Conservation (phyloP, 2,113 vertebrate species). For the Microtus montanus region DNA sequence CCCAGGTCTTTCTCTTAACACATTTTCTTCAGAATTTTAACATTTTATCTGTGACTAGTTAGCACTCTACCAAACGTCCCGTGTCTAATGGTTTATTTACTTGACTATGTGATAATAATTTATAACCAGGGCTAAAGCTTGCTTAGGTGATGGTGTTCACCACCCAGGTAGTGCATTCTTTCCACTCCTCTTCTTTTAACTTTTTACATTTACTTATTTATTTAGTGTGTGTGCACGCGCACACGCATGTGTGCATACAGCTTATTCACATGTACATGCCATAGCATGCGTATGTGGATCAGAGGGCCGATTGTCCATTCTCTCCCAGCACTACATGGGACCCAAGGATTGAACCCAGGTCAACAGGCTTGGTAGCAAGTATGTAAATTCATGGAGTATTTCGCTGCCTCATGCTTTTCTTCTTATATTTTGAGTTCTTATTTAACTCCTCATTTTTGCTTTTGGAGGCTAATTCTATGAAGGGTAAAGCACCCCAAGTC, state of each 20-base stretch:
- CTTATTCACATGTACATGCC: background rate
- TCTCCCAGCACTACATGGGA: background rate
- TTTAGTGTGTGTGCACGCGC: background rate
- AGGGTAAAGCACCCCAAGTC: background rate
- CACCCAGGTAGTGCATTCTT: background rate
- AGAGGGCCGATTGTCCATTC: background rate
- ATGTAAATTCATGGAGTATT: background rate
- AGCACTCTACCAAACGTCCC: background rate
- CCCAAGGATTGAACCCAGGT: background rate
- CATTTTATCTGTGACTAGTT: constrained; percentile 18
- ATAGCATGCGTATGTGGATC: no score
- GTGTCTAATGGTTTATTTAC: background rate
- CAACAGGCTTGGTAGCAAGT: background rate
- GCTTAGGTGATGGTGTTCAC: background rate
- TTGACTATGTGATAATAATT: background rate
- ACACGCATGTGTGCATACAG: no score
- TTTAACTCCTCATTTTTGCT: background rate
- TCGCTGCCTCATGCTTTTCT: background rate
- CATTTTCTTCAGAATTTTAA: constrained; percentile 44
- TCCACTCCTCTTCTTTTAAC: background rate
- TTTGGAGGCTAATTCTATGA: background rate
- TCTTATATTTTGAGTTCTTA: background rate
- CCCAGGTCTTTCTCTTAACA: background rate
- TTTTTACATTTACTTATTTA: background rate
- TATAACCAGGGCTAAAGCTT: constrained; percentile 9